A percentile compares a stretch with the other conserved stretches of the same genome.
Evolutionary conservation across 2,113 vertebrate genomes (phyloP).

Genomic region (Microtus ochrogaster): DNA sequence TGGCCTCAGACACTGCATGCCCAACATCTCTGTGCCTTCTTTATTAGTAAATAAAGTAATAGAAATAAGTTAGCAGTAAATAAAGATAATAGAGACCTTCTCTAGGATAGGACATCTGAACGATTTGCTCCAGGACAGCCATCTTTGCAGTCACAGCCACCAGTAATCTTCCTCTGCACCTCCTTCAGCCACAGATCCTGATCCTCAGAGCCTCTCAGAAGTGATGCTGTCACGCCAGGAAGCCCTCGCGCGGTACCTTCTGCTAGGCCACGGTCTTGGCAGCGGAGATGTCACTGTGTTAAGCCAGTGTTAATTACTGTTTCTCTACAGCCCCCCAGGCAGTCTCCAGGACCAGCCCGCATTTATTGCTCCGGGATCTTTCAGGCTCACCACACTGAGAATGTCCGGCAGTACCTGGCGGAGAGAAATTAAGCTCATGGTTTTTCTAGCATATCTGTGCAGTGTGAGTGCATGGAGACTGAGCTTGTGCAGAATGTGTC

Average conservation of each 20-base stretch:
- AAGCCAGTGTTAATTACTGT: slow-evolving; percentile 80
- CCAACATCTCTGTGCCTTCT: background rate
- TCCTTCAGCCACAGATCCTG: background rate
- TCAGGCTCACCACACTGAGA: slow-evolving; percentile 72
- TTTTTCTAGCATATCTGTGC: slow-evolving; percentile 73
- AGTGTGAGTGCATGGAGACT: background rate
- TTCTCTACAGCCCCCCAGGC: slow-evolving; percentile 81
- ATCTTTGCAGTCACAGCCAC: too few relatives aligned
- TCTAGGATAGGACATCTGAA: background rate
- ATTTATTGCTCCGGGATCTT: slow-evolving; percentile 76
- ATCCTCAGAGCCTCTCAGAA: slow-evolving; percentile 65
- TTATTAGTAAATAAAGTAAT: background rate
- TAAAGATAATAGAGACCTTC: background rate
- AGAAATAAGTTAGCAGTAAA: too few relatives aligned
- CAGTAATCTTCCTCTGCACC: background rate
- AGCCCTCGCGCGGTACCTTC: slow-evolving; percentile 73
- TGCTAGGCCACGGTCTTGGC: slow-evolving; percentile 73
- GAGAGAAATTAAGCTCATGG: slow-evolving; percentile 72
- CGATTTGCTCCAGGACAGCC: accelerated
- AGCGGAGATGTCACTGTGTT: slow-evolving; percentile 75
- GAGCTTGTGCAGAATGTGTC: background rate
- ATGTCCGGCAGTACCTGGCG: too few relatives aligned
- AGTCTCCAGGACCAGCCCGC: slow-evolving; percentile 75
- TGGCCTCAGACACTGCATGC: background rate
- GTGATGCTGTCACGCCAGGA: slow-evolving; percentile 69